phyloP scores from a whole-genome alignment of 2,113 vertebrate genomes.

The Corvus hawaiiensis region DNA sequence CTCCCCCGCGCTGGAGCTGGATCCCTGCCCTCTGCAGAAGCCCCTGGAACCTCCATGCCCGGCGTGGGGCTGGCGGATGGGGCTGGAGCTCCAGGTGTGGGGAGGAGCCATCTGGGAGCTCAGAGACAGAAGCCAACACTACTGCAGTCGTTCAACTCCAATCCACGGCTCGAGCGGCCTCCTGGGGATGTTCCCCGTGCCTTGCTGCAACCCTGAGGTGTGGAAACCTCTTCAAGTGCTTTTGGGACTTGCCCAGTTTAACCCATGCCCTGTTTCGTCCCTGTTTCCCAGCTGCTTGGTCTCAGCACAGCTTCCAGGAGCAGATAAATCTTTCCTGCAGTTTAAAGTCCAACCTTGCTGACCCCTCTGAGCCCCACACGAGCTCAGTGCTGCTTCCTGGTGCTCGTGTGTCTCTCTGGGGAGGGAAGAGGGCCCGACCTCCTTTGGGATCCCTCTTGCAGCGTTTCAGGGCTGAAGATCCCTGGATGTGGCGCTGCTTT shows the following conservation, averaged over 20 bases:
- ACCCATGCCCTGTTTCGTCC: not conserved
- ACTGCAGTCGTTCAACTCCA: not conserved
- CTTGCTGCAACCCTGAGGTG: not conserved
- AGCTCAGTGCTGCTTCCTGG: not conserved
- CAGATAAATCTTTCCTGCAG: not conserved
- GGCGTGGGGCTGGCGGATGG: rapidly evolving
- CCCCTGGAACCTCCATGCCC: not conserved
- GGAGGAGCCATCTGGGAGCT: not conserved
- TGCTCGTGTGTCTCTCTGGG: not conserved
- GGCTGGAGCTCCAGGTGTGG: not conserved
- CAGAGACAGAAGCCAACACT: not conserved
- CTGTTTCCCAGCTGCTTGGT: not conserved
- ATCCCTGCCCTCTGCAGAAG: not conserved
- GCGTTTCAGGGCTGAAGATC: not conserved
- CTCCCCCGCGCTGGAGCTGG: not conserved
- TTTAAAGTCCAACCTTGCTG: not conserved
- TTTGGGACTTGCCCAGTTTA: not conserved
- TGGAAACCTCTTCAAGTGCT: not conserved
- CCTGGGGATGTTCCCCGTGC: not conserved
- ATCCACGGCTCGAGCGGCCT: not conserved
- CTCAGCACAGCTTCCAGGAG: not conserved
- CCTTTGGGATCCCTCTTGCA: not conserved
- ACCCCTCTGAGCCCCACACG: not conserved
- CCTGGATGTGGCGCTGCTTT: not conserved
- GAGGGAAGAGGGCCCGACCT: not conserved